Evolutionary conservation across 1,140 invertebrate genomes (phyloP), one percentile per base, ranked within the genome.

Genomic region (Dufourea novaeangliae): DNA sequence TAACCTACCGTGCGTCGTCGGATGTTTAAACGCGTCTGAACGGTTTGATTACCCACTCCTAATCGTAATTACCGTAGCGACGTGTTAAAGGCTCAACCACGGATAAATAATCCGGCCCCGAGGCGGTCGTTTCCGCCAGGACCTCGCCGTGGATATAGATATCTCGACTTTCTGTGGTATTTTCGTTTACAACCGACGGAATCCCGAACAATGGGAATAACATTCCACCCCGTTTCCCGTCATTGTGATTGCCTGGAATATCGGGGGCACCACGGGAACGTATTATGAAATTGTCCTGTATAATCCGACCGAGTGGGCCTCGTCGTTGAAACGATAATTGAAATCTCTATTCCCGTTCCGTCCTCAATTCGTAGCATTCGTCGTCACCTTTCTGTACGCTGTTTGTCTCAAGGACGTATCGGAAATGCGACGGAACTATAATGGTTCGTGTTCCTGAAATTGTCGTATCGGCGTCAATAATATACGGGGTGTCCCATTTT

Each of bases 1-100:
- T n/a, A n/a, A n/a, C n/a, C n/a, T n/a, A n/a, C n/a, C n/a, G n/a
- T n/a, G n/a, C n/a, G n/a, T n/a, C n/a, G n/a, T n/a, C n/a, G n/a
- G n/a, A n/a, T n/a, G n/a, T n/a, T n/a, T n/a, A n/a, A n/a, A n/a
- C n/a, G n/a, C n/a, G n/a, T n/a, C n/a, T n/a, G 39, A 11, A 29
- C 14, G 39, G 61, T 29, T 71, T 29, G 29, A 59, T 71, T 61
- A 61, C 56, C 20, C 29, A 20, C 20, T 25, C 0, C 29, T 56
- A 46, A 41, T 71, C 56, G 59, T 39, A 72, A 72, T 72, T 72
- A 72, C n/a, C 29, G 22, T 14, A 12, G 39, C 20, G 44, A 34
- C 20, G 44, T 3, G 29, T 8, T 34, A n/a, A 72, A 72, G 10
- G 29, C 8, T 44, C 39, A n/a, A 0, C 20, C 22, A 7, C 10